These are phyloP conservation scores for Lithobates sylvaticus DNA, from an alignment of 2,797 vertebrate genomes.

Conservation along the genomic window DNA sequence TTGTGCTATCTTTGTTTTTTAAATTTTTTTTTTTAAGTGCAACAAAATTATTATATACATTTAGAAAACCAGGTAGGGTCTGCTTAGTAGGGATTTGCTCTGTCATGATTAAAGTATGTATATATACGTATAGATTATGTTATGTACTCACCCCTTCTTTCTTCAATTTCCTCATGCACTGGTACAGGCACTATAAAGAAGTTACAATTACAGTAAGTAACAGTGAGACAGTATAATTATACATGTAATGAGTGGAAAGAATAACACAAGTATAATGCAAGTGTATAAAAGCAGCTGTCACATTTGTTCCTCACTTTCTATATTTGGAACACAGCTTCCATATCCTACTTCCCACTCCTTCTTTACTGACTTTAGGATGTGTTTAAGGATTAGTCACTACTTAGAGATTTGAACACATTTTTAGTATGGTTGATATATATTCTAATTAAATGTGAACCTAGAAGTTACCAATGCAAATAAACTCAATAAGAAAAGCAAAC, in stretches of 20 bases:
- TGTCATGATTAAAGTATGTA: neutral
- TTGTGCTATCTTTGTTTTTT: neutral
- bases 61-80: neutral
- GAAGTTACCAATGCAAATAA: neutral
- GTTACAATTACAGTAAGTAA: conserved; percentile 51
- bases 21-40: neutral
- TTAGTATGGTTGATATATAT: neutral
- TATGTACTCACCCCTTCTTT: conserved; percentile 77
- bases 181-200: conserved; percentile 73
- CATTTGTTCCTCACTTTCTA: neutral
- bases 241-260: neutral
- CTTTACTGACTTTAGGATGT: neutral
- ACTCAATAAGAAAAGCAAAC: neutral
- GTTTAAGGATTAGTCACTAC: neutral
- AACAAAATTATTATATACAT: neutral
- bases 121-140: neutral
- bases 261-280: neutral
- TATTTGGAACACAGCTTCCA: neutral
- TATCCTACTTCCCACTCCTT: neutral
- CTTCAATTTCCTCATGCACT: conserved; percentile 79
- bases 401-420: no score
- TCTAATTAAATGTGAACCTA: neutral
- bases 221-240: neutral
- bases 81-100: conserved; percentile 3
- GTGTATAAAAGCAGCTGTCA: neutral